Base-by-base conservation (phyloP, 2,797 vertebrate species). In the Chaenodraco wilsoni region DNA sequence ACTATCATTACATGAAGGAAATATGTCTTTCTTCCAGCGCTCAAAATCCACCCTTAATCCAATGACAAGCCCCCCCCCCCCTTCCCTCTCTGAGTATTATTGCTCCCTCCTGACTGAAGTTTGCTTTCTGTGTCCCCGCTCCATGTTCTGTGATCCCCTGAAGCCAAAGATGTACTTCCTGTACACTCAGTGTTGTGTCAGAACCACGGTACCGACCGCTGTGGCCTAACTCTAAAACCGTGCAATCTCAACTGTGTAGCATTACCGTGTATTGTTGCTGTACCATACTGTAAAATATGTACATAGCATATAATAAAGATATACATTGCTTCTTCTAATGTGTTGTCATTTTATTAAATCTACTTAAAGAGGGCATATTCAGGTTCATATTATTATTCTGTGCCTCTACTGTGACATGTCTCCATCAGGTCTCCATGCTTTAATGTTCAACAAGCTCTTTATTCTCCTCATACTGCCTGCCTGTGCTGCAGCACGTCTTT, bases 221-320 rank as follows among this genome's bases (percentile, higher is more conserved):
- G 92, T 91, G 91, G 92, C 92, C 93, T 93, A 75, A 89, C 83
- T 89, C 83, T 83, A 75, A 88, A 88, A 83, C 87, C 68, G 91
- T 94, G 92, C 91, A 94, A 93, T 94, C 91, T 79, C 48, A 69
- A 91, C 83, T 90, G 88, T 93, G 89, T 88, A 90, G 90, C 87
- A 83, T 88, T 88, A 85, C 72, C 58, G 45, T 88, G 87, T 89
- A 83, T 72, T 89, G 89, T 87, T 91, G 88, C 86, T 94, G 94
- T 94, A 91, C 79, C 48, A 89, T 94, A 92, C 76, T 95, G 93
- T 95, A 94, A 85, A 87, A 92, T 82, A 91, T 95, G 93, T 94
- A 93, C 61, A 94, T 89, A 93, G 82, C 83, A 73, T 69, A 89
- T 79, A 93, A 94, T 95, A 95, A 95, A 94, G 79, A 89, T 92